Percentiles rank a stretch among this genome's conserved stretches.
These are phyloP conservation scores for Centruroides vittatus DNA, from an alignment of 1,140 invertebrate genomes.

Conservation along the genomic window DNA sequence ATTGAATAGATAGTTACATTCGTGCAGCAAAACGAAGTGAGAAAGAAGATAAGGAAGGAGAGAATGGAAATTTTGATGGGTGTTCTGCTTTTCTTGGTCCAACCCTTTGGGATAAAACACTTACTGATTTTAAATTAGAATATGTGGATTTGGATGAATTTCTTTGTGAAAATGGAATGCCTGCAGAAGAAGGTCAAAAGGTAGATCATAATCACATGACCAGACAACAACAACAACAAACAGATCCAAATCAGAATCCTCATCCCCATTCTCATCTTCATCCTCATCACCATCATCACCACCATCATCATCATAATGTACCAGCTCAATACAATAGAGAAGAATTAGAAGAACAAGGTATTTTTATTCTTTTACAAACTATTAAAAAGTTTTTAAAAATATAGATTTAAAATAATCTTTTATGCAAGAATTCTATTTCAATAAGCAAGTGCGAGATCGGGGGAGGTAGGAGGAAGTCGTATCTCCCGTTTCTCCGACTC, in stretches of 20 bases:
- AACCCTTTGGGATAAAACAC: conserved; percentile 84
- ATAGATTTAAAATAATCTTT: too few relatives aligned
- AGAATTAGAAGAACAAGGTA: background rate
- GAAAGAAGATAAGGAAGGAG: conserved; percentile 16
- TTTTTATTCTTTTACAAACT: too few relatives aligned
- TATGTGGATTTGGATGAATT: conserved; percentile 95
- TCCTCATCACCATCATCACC: background rate
- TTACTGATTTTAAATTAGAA: conserved; percentile 83
- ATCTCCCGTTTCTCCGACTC: too few relatives aligned
- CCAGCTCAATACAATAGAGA: background rate
- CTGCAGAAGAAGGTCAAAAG: background rate
- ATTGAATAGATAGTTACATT: background rate
- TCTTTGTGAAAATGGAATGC: conserved; percentile 72
- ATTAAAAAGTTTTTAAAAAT: too few relatives aligned
- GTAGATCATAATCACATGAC: background rate
- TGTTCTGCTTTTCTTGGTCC: conserved; percentile 86
- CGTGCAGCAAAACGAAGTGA: background rate
- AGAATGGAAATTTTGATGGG: conserved; percentile 44
- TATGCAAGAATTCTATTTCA: too few relatives aligned
- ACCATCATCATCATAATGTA: background rate
- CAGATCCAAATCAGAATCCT: background rate
- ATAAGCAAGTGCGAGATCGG: too few relatives aligned
- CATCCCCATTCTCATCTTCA: background rate
- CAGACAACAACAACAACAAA: background rate
- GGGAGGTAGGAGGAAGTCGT: too few relatives aligned